Conservation (phyloP, 2,888 invertebrate genomes). For the Seira sanloemensis region DNA sequence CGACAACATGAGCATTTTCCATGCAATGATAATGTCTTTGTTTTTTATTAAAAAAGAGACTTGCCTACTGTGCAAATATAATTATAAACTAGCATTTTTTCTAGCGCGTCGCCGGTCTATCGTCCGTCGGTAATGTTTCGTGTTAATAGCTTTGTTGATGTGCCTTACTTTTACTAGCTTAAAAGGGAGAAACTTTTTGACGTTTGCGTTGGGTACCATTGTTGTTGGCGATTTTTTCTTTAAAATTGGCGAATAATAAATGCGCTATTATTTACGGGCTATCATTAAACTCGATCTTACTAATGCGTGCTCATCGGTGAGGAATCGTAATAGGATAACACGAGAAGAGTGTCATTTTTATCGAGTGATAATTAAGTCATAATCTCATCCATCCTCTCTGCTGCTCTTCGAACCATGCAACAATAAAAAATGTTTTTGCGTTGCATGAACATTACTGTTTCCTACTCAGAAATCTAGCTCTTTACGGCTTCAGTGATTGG, state of each 20-base stretch:
- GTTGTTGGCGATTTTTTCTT: slow-evolving; percentile 56
- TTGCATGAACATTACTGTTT: slow-evolving; percentile 31
- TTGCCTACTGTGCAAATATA: neutral
- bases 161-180: slow-evolving; percentile 38
- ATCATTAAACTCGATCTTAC: slow-evolving; percentile 44
- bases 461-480: slow-evolving; percentile 12
- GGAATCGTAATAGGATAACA: slow-evolving; percentile 38
- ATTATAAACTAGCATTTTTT: neutral
- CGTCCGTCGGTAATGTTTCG: slow-evolving; percentile 51
- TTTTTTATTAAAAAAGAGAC: neutral
- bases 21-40: slow-evolving; percentile 54
- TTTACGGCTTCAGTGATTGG: neutral
- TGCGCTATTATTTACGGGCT: slow-evolving; percentile 26
- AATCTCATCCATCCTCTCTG: slow-evolving; percentile 54
- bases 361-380: slow-evolving; percentile 59
- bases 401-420: neutral
- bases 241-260: slow-evolving; percentile 28
- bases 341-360: slow-evolving; percentile 49
- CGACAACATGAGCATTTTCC: slow-evolving; percentile 64
- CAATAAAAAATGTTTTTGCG: slow-evolving; percentile 29
- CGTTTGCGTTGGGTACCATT: slow-evolving; percentile 56
- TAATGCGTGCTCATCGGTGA: slow-evolving; percentile 58
- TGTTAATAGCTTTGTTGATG: slow-evolving; percentile 46
- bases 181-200: slow-evolving; percentile 54
- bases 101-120: neutral